Base-by-base conservation (phyloP, 1,140 invertebrate genomes). In the Pogonomyrmex barbatus region DNA sequence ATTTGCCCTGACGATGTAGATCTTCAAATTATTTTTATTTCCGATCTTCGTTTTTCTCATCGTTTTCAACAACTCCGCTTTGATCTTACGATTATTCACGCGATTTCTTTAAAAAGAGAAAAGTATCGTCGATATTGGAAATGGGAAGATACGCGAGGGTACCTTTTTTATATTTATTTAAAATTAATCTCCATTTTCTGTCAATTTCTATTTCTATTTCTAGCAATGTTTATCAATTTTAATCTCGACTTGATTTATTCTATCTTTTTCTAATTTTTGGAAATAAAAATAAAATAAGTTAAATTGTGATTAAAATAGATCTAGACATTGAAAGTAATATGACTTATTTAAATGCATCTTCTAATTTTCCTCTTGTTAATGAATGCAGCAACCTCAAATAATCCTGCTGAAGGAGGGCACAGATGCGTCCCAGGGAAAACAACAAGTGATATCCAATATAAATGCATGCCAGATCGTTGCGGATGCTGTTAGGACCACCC, bases 391-490 rank as follows among this genome's bases (percentile, higher is more conserved):
- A 97, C 98, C 98, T 89, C 99, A 99, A 96, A 99, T 99, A 91
- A 97, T 99, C 92, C 96, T 99, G 67, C 95, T 99, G 89, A 99
- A 99, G 96, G 99, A 99, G 95, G 99, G 99, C 12, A 99, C 99
- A 33, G 99, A 99, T 94, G 97, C 97, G 87, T 97, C 98, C 24
- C 99, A 99, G 95, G 99, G 99, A 54, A 99, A 98, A 92, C 97
- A 98, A 4, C 99, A 99, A 94, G 95, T 99, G 63, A 97, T 99
- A 86, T 99, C 98, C 62, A 99, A 99, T 95, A 99, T 99, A 94
- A 99, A 98, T 97, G 99, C 99, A n/a, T 99, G 99, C 94, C 98
- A 99, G 95, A 96, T 97, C 12, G 97, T 99, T 63, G 98, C 98
- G 30, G 99, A 99, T 96, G 98, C 99, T 75, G 98, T 99, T 47